phyloP scores from a whole-genome alignment of 37 sponge, comb jelly and placozoan genomes.

The Aplysina aerophoba region DNA sequence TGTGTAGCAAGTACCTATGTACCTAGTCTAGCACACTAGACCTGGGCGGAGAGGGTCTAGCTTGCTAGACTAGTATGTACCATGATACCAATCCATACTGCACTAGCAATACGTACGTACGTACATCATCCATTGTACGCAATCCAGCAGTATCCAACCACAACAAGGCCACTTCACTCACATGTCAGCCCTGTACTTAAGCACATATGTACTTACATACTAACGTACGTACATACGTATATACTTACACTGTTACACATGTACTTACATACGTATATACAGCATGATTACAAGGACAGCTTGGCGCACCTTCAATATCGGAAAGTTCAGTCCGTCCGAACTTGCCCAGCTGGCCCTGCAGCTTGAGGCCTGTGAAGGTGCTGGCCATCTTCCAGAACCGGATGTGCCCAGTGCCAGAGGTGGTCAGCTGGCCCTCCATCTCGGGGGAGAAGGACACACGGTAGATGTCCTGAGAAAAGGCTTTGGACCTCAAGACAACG shows the following conservation, averaged over 20 bases:
- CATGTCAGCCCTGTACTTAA: background rate
- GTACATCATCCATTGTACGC: no score
- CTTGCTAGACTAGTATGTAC: no score
- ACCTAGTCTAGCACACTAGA: no score
- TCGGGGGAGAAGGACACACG: slow-evolving; percentile 97
- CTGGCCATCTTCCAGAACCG: slow-evolving; percentile 99
- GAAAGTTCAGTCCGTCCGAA: slow-evolving; percentile 95
- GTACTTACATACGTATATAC: no score
- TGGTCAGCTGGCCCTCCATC: slow-evolving; percentile 92
- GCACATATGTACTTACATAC: background rate
- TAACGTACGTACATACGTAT: background rate
- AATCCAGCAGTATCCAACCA: no score
- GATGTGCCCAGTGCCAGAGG: slow-evolving; percentile 97
- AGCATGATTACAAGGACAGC: background rate
- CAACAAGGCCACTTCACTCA: no score
- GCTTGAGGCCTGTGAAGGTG: slow-evolving; percentile 98
- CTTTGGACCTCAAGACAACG: slow-evolving; percentile 90
- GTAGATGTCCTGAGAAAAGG: slow-evolving; percentile 97
- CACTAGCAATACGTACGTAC: no score
- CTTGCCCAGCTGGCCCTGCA: slow-evolving; percentile 97
- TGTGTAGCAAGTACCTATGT: no score
- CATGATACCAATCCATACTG: no score
- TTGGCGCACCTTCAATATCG: slow-evolving; percentile 76
- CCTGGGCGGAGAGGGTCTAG: no score
- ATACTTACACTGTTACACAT: no score